Evolutionary conservation across 2,113 vertebrate species (phyloP), one percentile per base, ranked within the genome.

Genomic region (Caranx melampygus): DNA sequence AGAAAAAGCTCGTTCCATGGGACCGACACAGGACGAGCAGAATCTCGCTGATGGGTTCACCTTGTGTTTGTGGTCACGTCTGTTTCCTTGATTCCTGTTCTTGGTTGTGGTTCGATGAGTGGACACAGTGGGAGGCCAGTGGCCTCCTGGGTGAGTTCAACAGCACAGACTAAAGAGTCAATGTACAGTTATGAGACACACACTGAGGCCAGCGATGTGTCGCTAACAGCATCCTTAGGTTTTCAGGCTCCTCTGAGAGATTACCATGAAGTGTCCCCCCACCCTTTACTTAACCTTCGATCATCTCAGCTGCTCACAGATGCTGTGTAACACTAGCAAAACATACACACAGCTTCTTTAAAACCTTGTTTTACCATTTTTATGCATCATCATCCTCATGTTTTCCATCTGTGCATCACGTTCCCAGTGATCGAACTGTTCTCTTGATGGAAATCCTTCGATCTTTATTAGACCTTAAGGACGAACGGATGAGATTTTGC

Each of bases 91-190:
- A 72, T 47, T 57, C 74, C 31, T 70, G 21, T 75, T 72, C 21
- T 72, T 72, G 54, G n/a, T 44, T 91, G 33, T 85, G 69, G 89
- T 87, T 89, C 87, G 91, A 84, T 7, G 88, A 87, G 64, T 92
- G 84, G 85, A 82, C 88, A 92, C 80, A 91, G 89, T 89, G 83
- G 87, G 87, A 59, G n/a, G 81, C 84, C 94, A 84, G 67, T 91
- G 88, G 87, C 81, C 51, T 89, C 54, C 86, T 92, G 89, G 89
- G 85, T 92, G 82, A 79, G 2, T 61, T 63, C 87, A 79, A 86
- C 75, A n/a, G 88, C 91, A 92, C 90, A 26, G 26, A 26, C 26
- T 26, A 26, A 26, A 26, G 26, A 26, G 26, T 26, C 45, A 72
- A 15, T 37, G 14, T 37, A 3, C 44, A 49, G 44, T 71, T 21